Conservation (phyloP, 2,797 vertebrate species). For the Acipenser ruthenus region DNA sequence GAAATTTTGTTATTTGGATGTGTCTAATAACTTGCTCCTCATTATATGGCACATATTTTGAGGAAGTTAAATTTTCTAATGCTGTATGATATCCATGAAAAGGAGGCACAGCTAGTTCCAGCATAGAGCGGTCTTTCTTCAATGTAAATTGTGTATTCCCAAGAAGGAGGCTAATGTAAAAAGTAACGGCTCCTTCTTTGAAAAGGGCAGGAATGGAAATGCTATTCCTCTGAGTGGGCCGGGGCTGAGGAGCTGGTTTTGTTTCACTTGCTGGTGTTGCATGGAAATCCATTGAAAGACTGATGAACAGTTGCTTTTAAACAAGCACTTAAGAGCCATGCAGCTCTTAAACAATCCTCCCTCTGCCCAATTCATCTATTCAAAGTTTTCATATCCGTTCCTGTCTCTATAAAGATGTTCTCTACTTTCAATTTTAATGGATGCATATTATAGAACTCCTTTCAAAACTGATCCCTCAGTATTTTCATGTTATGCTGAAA, state of each 20-base stretch:
- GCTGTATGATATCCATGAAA: no score
- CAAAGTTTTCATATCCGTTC: neutral
- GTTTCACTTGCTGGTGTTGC: neutral
- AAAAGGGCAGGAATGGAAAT: neutral
- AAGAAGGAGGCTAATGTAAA: neutral
- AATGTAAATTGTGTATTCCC: neutral
- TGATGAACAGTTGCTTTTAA: conserved; percentile 22
- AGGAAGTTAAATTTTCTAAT: no score
- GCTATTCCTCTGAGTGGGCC: neutral
- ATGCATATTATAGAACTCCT: neutral
- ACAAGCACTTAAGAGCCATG: conserved; percentile 7
- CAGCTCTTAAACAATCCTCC: neutral
- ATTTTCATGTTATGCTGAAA: neutral
- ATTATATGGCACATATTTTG: no score
- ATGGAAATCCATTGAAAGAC: conserved; percentile 1
- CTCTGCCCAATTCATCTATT: neutral
- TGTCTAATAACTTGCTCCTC: no score
- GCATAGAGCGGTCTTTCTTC: neutral
- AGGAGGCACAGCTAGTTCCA: no score
- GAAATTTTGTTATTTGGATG: no score
- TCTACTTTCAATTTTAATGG: neutral
- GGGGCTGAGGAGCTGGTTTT: neutral
- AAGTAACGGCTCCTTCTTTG: neutral
- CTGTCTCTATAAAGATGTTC: neutral
- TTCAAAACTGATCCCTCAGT: neutral